These are phyloP conservation scores for Cantharis rufa DNA, from an alignment of 2,888 invertebrate species.

Conservation along the genomic window DNA sequence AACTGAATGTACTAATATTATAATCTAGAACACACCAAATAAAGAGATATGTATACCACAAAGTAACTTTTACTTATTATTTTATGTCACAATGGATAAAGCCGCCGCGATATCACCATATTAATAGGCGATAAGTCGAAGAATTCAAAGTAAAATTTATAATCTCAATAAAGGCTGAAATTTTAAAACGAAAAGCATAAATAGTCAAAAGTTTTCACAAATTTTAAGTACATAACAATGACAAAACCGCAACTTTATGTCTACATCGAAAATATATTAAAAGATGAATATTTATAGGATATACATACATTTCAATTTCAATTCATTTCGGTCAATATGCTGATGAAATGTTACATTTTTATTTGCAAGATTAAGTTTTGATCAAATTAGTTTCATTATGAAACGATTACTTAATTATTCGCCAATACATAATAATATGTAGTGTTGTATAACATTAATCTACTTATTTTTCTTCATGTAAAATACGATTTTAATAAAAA, in stretches of 20 bases:
- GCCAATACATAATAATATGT: neutral
- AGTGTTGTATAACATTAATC: neutral
- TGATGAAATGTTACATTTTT: neutral
- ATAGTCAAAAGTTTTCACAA: too few relatives aligned
- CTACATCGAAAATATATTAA: neutral
- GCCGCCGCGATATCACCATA: neutral
- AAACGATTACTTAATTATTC: neutral
- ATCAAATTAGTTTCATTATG: neutral
- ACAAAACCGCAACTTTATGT: too few relatives aligned
- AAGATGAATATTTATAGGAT: neutral
- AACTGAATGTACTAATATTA: neutral
- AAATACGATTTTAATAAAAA: neutral
- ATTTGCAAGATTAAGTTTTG: neutral
- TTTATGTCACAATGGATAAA: slow-evolving; percentile 12
- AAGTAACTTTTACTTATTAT: slow-evolving; percentile 26
- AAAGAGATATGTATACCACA: slow-evolving; percentile 11
- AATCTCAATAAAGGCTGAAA: neutral
- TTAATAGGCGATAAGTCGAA: neutral
- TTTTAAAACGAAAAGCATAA: neutral
- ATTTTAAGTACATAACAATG: too few relatives aligned
- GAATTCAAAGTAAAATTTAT: neutral
- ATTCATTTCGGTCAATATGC: neutral
- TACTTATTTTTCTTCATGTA: neutral
- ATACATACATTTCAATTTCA: too few relatives aligned
- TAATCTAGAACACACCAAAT: slow-evolving; percentile 5